Conservation (phyloP, 2,888 invertebrate species). For the Sphaeridia pumilis region DNA sequence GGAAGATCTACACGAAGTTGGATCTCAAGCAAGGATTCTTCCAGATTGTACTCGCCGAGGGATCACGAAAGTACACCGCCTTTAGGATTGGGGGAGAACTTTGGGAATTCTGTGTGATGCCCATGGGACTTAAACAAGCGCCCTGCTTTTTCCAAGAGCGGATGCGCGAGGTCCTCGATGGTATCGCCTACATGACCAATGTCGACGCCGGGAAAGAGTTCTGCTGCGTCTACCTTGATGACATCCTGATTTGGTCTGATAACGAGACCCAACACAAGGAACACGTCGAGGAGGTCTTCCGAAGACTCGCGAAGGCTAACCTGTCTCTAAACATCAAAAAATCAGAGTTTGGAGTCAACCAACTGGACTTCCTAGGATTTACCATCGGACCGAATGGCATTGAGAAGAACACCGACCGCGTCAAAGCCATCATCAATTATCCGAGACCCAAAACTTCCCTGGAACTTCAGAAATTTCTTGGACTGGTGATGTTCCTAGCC, state of each 20-base stretch:
- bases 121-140: background rate
- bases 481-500: no score
- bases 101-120: background rate
- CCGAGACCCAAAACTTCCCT: background rate
- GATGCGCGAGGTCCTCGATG: background rate
- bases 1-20: no score
- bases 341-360: background rate
- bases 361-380: background rate
- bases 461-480: background rate
- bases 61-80: background rate
- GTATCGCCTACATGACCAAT: background rate
- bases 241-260: background rate
- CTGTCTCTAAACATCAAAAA: background rate
- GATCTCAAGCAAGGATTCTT: no score
- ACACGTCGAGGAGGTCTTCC: background rate
- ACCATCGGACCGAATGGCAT: background rate
- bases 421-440: background rate
- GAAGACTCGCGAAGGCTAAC: background rate
- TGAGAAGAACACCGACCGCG: background rate
- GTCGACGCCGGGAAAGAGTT: background rate
- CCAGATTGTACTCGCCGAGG: background rate
- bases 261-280: background rate
- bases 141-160: background rate
- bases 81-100: background rate
- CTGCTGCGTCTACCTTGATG: background rate